phyloP scores from a whole-genome alignment of 2,797 vertebrate genomes.

The Amazona ochrocephala region DNA sequence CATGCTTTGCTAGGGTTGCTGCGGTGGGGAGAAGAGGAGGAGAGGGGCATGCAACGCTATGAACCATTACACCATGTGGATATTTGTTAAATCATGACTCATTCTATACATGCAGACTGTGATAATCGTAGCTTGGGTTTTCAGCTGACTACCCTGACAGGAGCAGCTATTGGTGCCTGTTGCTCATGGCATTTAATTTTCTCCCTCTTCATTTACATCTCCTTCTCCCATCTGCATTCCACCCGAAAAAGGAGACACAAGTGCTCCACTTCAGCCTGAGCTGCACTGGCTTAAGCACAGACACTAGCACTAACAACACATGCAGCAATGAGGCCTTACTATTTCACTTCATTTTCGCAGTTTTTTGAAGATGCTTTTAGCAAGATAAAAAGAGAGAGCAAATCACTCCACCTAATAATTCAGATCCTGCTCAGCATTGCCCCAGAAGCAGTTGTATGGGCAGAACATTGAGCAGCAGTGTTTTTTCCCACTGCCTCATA shows the following conservation, averaged over 20 bases:
- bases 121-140: neutral
- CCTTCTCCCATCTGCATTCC: neutral
- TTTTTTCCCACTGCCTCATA: neutral
- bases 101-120: neutral
- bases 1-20: neutral
- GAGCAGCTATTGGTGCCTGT: neutral
- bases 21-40: neutral
- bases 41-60: neutral
- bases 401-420: neutral
- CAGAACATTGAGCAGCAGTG: fast-evolving
- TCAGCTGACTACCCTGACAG: neutral
- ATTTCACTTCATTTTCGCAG: neutral
- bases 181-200: neutral
- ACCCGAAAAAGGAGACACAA: neutral
- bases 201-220: neutral
- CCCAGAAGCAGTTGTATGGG: neutral
- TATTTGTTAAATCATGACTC: neutral
- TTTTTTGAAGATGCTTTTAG: neutral
- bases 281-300: neutral
- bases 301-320: neutral
- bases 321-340: neutral
- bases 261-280: neutral
- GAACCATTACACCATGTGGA: neutral
- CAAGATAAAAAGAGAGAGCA: neutral
- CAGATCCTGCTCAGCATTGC: neutral